Percentiles rank a stretch among this genome's conserved stretches.
Conservation (phyloP, 1,140 invertebrate genomes). For the Cydia strobilella region DNA sequence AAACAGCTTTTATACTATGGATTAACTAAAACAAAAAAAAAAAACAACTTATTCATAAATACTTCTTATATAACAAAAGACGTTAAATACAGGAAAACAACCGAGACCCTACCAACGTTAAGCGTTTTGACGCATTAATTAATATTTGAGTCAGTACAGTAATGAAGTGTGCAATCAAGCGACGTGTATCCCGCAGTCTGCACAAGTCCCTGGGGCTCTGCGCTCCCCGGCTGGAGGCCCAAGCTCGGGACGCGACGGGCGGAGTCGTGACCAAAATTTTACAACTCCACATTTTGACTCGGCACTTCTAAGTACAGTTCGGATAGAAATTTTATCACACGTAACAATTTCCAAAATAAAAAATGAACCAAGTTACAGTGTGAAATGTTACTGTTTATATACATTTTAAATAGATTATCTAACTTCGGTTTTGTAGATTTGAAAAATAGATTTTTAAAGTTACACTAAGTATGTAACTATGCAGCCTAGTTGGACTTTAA, state of each 20-base stretch:
- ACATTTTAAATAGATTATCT: too few relatives aligned
- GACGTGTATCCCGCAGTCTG: constrained; percentile 19
- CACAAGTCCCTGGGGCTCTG: constrained; percentile 31
- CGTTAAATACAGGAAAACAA: constrained; percentile 19
- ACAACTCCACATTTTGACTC: constrained; percentile 38
- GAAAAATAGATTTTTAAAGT: too few relatives aligned
- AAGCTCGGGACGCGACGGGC: constrained; percentile 34
- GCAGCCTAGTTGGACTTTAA: too few relatives aligned
- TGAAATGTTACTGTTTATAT: too few relatives aligned
- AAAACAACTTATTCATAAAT: background rate
- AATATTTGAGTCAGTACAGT: constrained; percentile 27
- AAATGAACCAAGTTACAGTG: too few relatives aligned
- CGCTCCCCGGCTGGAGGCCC: background rate
- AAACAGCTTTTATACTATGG: too few relatives aligned
- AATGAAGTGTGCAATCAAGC: constrained; percentile 31
- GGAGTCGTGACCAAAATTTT: constrained; percentile 43
- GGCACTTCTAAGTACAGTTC: constrained; percentile 9
- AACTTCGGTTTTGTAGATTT: too few relatives aligned
- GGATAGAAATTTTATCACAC: background rate
- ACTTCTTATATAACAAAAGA: constrained; percentile 1
- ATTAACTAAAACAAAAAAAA: too few relatives aligned
- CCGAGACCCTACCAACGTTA: constrained; percentile 6
- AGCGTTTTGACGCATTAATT: constrained; percentile 22
- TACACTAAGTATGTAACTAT: too few relatives aligned
- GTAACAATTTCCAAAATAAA: constrained; percentile 6